Conservation (phyloP, 2,888 invertebrate species). For the Chaetoderma sp. region DNA sequence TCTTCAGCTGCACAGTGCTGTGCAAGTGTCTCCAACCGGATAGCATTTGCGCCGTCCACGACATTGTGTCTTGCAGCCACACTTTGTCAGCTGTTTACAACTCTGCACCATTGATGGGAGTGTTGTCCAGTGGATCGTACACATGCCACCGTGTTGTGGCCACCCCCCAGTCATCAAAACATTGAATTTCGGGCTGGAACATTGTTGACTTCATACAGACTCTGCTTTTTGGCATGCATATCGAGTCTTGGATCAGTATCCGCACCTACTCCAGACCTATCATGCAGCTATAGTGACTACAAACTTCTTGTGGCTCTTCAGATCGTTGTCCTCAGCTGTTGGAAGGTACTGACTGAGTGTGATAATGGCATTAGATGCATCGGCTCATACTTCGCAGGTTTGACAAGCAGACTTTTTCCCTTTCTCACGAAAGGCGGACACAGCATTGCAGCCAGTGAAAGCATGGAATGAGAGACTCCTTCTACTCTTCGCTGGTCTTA, state of each 20-base stretch:
- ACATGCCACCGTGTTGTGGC: constrained; percentile 8
- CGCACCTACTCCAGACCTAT: constrained; percentile 28
- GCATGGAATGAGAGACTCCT: constrained; percentile 18
- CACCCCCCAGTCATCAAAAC: constrained; percentile 18
- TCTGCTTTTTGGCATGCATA: constrained; percentile 32
- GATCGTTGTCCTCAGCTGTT: background rate
- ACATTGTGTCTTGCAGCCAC: too few relatives aligned
- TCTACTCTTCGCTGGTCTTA: too few relatives aligned
- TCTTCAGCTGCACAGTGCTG: constrained; percentile 12
- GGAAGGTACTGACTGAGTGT: constrained; percentile 7
- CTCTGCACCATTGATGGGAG: constrained; percentile 9
- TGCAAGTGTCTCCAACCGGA: constrained; percentile 12
- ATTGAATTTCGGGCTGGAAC: background rate
- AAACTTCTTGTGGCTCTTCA: too few relatives aligned
- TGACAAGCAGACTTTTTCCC: too few relatives aligned
- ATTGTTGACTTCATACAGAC: constrained; percentile 28
- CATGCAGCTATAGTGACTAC: constrained; percentile 34
- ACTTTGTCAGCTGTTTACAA: constrained; percentile 30
- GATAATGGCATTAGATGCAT: constrained; percentile 10
- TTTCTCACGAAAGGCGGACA: constrained; percentile 20
- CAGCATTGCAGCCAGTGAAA: constrained; percentile 27
- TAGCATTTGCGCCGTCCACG: too few relatives aligned
- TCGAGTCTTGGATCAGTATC: constrained; percentile 25
- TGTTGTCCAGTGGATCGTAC: constrained; percentile 8
- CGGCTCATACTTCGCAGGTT: too few relatives aligned